These are phyloP conservation scores for Sceliomorpha sp. DNA, from an alignment of 2,888 invertebrate species.

Conservation along the genomic window DNA sequence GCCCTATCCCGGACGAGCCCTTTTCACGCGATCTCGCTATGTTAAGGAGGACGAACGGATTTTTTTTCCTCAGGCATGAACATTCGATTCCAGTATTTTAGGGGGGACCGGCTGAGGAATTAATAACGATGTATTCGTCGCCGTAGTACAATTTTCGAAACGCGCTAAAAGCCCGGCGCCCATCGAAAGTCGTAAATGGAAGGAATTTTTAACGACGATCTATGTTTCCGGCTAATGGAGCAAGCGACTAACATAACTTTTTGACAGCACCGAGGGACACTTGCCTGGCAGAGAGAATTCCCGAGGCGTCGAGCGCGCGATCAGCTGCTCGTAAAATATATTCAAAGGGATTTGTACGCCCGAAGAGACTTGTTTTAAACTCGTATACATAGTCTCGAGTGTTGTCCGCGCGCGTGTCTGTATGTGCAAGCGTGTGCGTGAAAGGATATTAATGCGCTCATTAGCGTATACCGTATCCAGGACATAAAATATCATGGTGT, in stretches of 20 bases:
- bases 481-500: constrained; percentile 10
- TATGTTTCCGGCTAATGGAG: constrained; percentile 8
- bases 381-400: not conserved
- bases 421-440: not conserved
- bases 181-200: constrained; percentile 3
- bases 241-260: constrained; percentile 6
- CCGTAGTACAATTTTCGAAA: not conserved
- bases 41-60: no score
- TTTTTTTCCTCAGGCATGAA: not conserved
- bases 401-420: no score
- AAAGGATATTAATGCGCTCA: constrained; percentile 15
- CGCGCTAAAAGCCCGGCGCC: not conserved
- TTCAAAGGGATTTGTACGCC: constrained; percentile 28
- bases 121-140: not conserved
- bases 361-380: constrained; percentile 10
- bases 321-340: constrained; percentile 27
- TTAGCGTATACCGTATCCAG: constrained; percentile 8
- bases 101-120: no score
- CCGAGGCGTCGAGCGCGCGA: not conserved
- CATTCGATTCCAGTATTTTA: no score
- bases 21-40: no score
- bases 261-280: constrained; percentile 2
- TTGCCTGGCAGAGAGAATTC: constrained; percentile 5
- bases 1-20: no score
- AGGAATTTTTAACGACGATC: constrained; percentile 8